Evolutionary conservation across 2,888 invertebrate genomes (phyloP), one percentile per base, ranked within the genome.

Genomic region (Eilema depressum): DNA sequence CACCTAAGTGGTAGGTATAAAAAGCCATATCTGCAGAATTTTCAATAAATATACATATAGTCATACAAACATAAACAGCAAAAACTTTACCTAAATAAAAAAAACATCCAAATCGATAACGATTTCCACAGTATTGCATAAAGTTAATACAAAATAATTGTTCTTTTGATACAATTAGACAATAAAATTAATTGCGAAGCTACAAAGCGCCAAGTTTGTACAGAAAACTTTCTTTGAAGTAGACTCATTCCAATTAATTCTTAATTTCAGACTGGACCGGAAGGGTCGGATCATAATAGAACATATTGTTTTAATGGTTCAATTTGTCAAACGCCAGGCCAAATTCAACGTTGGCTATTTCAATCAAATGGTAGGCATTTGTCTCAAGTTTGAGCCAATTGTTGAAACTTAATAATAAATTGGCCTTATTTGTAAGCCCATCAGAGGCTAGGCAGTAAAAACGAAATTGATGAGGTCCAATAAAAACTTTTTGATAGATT

Each of bases 401-500:
- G 80, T 70, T 62, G 71, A 73, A 76, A 76, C 73, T 77, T 75
- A 63, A 72, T 75, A 74, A 81, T 73, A 80, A 83, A 84, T 84
- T 75, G 76, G 66, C 64, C 68, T 75, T 78, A 84, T 84, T 84
- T 84, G 85, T 84, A 78, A 84, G 71, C 72, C 73, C 73, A 70
- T 73, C 63, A 71, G 61, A 37, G 68, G 63, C 70, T 63, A 60
- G 74, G 69, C 71, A 76, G 73, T 79, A 81, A 83, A 81, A 79
- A 79, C 69, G 60, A 63, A 77, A 83, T 83, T 81, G 74, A 82
- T 82, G 72, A 68, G 53, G 28, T 12, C 63, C 70, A 83, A 81
- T 82, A 83, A 83, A 82, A 83, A 33, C 77, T 77, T 77, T 83
- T 75, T 81, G 77, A 82, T 83, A 76, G 82, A 83, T 76, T 63